phyloP scores from a whole-genome alignment of 2,888 invertebrate genomes.

The Amphipoea lucens region DNA sequence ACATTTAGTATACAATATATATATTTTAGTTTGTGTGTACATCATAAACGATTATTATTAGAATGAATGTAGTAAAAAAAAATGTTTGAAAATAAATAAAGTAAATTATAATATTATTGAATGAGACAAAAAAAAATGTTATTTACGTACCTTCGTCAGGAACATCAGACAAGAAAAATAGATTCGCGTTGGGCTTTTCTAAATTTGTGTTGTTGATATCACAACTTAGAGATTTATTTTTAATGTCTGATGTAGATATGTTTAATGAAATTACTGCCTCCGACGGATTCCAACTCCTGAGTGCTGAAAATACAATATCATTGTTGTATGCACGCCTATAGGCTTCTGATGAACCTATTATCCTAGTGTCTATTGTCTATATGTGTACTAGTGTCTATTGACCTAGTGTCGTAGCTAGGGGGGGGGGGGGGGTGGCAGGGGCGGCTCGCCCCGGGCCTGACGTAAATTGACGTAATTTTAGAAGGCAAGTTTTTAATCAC shows the following conservation, averaged over 20 bases:
- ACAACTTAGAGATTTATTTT: background rate
- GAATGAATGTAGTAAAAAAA: too few species aligned
- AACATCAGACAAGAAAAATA: slow-evolving; percentile 13
- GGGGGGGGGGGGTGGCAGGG: too few species aligned
- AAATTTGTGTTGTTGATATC: background rate
- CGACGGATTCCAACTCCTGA: rapidly evolving
- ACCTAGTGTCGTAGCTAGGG: too few species aligned
- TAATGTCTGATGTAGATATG: background rate
- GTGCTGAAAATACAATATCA: background rate
- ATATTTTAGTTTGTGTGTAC: too few species aligned
- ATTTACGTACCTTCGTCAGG: slow-evolving; percentile 1
- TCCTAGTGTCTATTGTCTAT: too few species aligned
- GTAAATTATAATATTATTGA: background rate
- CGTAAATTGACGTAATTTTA: too few species aligned
- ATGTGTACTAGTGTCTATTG: too few species aligned
- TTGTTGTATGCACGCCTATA: background rate
- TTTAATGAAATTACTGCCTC: background rate
- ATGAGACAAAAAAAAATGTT: background rate
- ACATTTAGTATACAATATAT: too few species aligned
- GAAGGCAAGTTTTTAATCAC: too few species aligned
- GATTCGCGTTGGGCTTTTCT: background rate
- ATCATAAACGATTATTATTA: too few species aligned
- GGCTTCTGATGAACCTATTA: background rate
- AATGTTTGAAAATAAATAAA: background rate
- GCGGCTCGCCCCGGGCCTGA: too few species aligned